Evolutionary conservation across 2,797 vertebrate genomes (phyloP), one percentile per base, ranked within the genome.

Genomic region (Rhinichthys osculus): DNA sequence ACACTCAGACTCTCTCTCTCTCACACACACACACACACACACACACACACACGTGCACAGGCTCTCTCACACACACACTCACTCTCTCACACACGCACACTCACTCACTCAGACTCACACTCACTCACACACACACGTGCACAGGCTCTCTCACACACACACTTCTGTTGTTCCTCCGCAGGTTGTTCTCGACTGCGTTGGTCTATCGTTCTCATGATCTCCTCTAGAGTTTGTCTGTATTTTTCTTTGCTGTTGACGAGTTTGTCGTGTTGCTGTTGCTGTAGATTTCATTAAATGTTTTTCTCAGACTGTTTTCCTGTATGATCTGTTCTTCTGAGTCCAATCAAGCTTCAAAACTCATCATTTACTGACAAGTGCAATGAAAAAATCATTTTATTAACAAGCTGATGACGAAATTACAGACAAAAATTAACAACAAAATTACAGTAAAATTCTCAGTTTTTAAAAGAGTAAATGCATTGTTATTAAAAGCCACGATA

Each of bases 401-500:
- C 33, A 40, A n/a, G 33, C 21, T 5, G 21, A 57, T 14, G 57
- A 50, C 14, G 47, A 17, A 38, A 40, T 74, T 1, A 40, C 33
- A 50, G 17, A 57, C 62, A 54, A 5, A 54, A 54, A 78, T 23
- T 13, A 78, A 47, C 72, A 13, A 33, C 23, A 23, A 76, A 44
- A 81, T 35, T 11, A 78, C 27, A 78, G n/a, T 77, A 10, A 86
- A 42, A 79, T 89, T 86, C 88, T 89, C 78, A 84, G 87, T 88
- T 38, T 27, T 38, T 57, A 13, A 21, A 35, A 54, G 19, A 35
- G 81, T 84, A 66, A 50, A 71, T 86, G 72, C 54, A 19, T 64
- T 2, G 4, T 52, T 38, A 23, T 30, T 76, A 33, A 54, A 73
- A 52, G 44, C 19, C 9, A 0, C 3, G 21, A 50, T 47, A 64